phyloP scores from a whole-genome alignment of 2,797 vertebrate genomes.

The Sebastes hubbsi region DNA sequence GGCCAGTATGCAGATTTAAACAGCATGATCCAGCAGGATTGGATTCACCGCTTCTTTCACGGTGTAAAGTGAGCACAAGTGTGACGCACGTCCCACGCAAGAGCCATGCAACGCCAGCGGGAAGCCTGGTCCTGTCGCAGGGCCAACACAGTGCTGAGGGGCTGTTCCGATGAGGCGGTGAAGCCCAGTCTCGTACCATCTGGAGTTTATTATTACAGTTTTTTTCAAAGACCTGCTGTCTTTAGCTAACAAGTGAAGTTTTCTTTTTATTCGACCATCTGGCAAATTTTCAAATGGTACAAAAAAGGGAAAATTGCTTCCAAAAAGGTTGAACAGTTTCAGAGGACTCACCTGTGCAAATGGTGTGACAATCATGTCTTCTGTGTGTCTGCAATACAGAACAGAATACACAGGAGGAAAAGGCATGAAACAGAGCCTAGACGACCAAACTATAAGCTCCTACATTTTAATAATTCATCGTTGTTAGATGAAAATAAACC shows the following conservation, averaged over 20 bases:
- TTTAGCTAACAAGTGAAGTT: not conserved
- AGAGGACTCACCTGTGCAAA: conserved; percentile 91
- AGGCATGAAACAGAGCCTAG: not conserved
- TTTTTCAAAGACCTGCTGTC: not conserved
- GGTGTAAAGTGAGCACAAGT: conserved; percentile 72
- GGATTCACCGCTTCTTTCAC: conserved; percentile 57
- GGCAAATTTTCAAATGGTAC: not conserved
- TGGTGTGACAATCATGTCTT: conserved; percentile 96
- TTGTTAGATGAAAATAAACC: not conserved
- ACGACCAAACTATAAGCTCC: not conserved
- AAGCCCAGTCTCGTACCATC: conserved; percentile 39
- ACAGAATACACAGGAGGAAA: conserved; percentile 26
- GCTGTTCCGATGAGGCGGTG: conserved; percentile 37
- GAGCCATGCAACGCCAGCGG: conserved; percentile 47
- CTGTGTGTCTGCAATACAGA: conserved; percentile 87
- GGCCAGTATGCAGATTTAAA: conserved; percentile 64
- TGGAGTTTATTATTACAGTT: conserved; percentile 10
- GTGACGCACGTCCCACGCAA: conserved; percentile 74
- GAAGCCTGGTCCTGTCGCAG: conserved; percentile 44
- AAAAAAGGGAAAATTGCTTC: not conserved
- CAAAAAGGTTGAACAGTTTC: not conserved
- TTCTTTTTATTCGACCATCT: conserved; percentile 8
- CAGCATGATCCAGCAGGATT: conserved; percentile 63
- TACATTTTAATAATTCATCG: not conserved
- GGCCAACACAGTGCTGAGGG: conserved; percentile 48